Base-by-base conservation (phyloP, 2,888 invertebrate genomes). In the Diarsia mendica region DNA sequence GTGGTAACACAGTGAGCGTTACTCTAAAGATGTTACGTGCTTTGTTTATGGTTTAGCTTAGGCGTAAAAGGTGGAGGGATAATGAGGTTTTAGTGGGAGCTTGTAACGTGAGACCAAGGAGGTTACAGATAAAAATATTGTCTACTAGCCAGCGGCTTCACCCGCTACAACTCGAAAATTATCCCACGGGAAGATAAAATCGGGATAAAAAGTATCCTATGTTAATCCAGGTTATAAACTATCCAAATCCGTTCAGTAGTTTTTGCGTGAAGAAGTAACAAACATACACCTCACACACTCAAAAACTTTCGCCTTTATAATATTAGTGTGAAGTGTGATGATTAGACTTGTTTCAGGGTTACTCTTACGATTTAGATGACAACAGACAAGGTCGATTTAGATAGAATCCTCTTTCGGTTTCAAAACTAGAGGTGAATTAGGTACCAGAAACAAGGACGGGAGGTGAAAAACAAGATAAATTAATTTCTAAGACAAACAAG, bases 1-100 rank as follows among this genome's bases (percentile, higher is more conserved):
- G 18, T 28, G 48, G 71, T 20, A 49, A 66, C 20, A 20, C 28
- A 0, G 39, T 44, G 20, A 55, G 64, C 69, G 77, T 44, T 49
- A 77, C n/a, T 77, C 15, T 53, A 76, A 53, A 75, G 46, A 53
- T 23, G 76, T 67, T 60, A 44, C 15, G 39, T 75, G 33, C 58
- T 10, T 51, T 46, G 49, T 75, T 44, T 65, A 51, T 75, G 58
- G 75, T 65, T 58, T n/a, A 58, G 15, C 9, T 49, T 6, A 11
- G 20, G 10, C 44, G 20, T 63, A 11, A 51, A 23, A 23, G 64
- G 44, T 28, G 49, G n/a, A 53, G 9, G 13, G n/a, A 0, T 23
- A 49, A 46, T 13, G 13, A 60, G 60, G 20, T 60, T 75, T 63
- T 49, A 39, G 39, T 49, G 15, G 48, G 2, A 46, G 15, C 20